Evolutionary conservation across 2,797 vertebrate genomes (phyloP).

Genomic region (Lepilemur septentrionalis): DNA sequence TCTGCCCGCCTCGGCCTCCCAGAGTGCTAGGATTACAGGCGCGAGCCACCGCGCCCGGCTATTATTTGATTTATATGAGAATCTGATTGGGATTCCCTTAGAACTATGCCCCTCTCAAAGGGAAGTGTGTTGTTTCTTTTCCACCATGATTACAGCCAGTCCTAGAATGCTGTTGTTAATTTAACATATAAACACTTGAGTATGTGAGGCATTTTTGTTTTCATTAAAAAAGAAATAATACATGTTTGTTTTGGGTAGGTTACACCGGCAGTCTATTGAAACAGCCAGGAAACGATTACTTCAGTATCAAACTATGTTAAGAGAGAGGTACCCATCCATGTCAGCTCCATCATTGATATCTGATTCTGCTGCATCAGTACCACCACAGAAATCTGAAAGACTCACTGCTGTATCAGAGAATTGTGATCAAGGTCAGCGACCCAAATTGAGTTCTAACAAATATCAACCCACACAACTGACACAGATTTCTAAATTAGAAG

Average conservation of each 20-base stretch:
- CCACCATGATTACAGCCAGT: background rate
- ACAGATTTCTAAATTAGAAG: background rate
- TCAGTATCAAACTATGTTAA: slow-evolving; percentile 91
- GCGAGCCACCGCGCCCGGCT: background rate
- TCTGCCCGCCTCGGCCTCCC: too few species aligned
- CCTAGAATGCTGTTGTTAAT: background rate
- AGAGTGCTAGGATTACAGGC: too few species aligned
- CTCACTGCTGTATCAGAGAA: background rate
- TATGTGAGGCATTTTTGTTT: background rate
- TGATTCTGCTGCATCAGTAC: background rate
- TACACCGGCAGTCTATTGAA: slow-evolving; percentile 88
- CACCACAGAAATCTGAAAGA: slow-evolving; percentile 22
- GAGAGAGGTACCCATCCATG: slow-evolving; percentile 79
- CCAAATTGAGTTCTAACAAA: background rate
- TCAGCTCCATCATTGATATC: slow-evolving; percentile 35
- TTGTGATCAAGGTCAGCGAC: background rate
- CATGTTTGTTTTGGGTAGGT: slow-evolving; percentile 80
- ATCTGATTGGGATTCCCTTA: background rate
- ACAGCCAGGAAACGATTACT: slow-evolving; percentile 88
- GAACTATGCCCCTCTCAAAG: background rate
- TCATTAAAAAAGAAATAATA: background rate
- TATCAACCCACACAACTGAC: fast-evolving
- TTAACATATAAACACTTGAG: slow-evolving; percentile 24
- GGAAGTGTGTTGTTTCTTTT: background rate
- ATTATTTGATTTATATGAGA: slow-evolving; percentile 29